Percentiles rank a stretch among this genome's conserved stretches.
These are phyloP conservation scores for Vultur gryphus DNA, from an alignment of 2,797 vertebrate species.

Conservation along the genomic window DNA sequence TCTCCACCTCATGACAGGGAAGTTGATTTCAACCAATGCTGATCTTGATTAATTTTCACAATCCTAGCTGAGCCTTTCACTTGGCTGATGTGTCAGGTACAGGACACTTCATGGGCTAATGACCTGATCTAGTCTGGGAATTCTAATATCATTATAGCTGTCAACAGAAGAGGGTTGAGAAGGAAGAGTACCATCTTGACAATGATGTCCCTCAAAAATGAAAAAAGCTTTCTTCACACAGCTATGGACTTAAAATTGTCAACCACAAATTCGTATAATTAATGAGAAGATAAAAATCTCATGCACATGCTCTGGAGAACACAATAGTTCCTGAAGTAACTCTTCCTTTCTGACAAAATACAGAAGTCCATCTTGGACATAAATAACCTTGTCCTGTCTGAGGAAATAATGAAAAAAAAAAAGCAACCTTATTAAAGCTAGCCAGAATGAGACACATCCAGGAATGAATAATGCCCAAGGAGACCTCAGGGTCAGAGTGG, in stretches of 20 bases:
- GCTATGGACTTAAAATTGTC: background rate
- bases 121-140: background rate
- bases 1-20: background rate
- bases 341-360: background rate
- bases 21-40: background rate
- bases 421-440: background rate
- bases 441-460: background rate
- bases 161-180: background rate
- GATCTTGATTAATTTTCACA: constrained; percentile 21
- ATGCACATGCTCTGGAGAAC: background rate
- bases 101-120: background rate
- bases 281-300: background rate
- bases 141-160: background rate
- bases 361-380: background rate
- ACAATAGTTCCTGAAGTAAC: background rate
- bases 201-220: background rate
- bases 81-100: background rate
- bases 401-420: background rate
- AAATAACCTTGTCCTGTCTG: background rate
- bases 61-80: background rate
- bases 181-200: background rate
- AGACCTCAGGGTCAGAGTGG: constrained; percentile 46
- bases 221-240: background rate
- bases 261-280: background rate
- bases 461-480: constrained; percentile 30